Percentiles rank a stretch among this genome's conserved stretches.
Evolutionary conservation across 1,140 invertebrate genomes (phyloP).

Genomic region (Dinoponera quadriceps): DNA sequence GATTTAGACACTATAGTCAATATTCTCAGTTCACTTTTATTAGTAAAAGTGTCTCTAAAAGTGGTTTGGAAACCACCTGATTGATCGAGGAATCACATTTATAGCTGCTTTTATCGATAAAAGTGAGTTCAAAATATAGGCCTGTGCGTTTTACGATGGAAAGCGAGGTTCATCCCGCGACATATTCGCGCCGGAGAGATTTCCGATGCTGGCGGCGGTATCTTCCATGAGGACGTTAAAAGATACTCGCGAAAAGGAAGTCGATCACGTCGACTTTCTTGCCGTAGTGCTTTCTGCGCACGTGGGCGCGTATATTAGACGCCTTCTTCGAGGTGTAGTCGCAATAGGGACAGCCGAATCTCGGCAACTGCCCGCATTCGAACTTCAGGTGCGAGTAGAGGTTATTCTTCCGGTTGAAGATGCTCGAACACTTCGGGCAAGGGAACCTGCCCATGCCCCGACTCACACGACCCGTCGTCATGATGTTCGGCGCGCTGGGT

Average conservation of each 20-base stretch:
- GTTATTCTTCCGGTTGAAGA: slow-evolving; percentile 88
- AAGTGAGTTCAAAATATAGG: no score
- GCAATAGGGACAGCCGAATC: slow-evolving; percentile 87
- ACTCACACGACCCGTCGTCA: not conserved
- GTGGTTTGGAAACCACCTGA: no score
- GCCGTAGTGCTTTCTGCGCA: slow-evolving; percentile 77
- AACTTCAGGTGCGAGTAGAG: slow-evolving; percentile 87
- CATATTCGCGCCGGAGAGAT: no score
- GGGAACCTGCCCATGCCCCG: slow-evolving; percentile 84
- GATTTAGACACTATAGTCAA: no score
- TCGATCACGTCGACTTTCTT: slow-evolving; percentile 63
- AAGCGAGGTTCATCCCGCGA: no score
- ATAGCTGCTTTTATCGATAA: no score
- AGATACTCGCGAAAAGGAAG: not conserved
- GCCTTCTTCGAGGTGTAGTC: slow-evolving; percentile 84
- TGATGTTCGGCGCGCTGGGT: not conserved
- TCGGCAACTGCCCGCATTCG: slow-evolving; percentile 87
- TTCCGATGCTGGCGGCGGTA: no score
- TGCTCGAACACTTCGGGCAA: slow-evolving; percentile 87
- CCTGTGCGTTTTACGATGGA: no score
- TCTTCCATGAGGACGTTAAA: slow-evolving; percentile 3
- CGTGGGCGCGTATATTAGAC: slow-evolving; percentile 83
- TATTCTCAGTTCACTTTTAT: no score
- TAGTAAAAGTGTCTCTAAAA: no score
- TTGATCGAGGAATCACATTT: no score